Evolutionary conservation across 1,140 invertebrate species (phyloP), one percentile per base, ranked within the genome.

Genomic region (Capitella teleta): DNA sequence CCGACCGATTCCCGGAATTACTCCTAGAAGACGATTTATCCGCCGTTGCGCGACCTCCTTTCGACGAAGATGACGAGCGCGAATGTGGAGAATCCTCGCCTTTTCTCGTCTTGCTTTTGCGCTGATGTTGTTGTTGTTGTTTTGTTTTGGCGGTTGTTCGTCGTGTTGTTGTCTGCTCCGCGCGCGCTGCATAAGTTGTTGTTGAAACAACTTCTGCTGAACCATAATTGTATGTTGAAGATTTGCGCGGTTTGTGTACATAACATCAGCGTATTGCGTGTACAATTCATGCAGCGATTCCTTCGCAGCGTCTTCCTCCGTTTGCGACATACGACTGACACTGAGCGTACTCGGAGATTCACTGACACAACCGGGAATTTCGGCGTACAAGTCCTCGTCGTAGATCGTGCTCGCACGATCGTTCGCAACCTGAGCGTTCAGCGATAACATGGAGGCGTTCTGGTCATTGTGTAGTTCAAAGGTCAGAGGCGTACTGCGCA

Each of bases 161-260:
- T 25, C 6, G 6, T 44, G 16, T 5, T 21, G 42, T 19, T 10
- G 10, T 6, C 12, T 5, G 4, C 5, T 4, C 16, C 12, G 14
- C 12, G 42, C 42, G 10, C 26, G 38, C 21, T 42, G 37, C 52
- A 48, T 75, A 66, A 61, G 64, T 54, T 73, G 69, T 47, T 75
- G 71, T 41, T 73, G 77, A 56, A 84, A 82, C 10, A 84, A 61
- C 61, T 83, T 78, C 56, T 85, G 82, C 56, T 85, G 82, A 3
- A 83, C 68, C 52, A 80, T 68, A 63, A 84, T 84, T 6, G 82
- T 84, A 60, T 83, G 80, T 54, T 83, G 77, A 14, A 85, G 65
- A 62, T 84, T 83, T 2, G 79, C 81, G 23, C 78, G 76, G 57
- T 83, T 83, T 5, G 82, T 85, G 65, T 84, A 84, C 81, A 84